Percentiles rank a stretch among this genome's conserved stretches.
Evolutionary conservation across 1,140 invertebrate genomes (phyloP).

Genomic region (Pararge aegeria): DNA sequence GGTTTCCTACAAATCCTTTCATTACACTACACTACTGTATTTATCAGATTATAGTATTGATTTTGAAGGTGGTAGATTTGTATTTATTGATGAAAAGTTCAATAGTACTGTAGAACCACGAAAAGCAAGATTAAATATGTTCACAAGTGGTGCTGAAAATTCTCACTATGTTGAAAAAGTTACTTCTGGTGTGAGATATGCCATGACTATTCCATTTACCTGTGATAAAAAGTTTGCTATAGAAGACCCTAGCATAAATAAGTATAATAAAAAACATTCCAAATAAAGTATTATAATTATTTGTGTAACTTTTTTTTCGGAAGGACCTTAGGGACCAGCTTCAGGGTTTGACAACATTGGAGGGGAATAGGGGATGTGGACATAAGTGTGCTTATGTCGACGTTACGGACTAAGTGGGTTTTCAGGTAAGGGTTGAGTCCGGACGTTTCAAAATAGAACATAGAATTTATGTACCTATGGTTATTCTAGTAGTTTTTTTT

Average conservation of each 20-base stretch:
- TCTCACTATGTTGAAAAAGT: constrained; percentile 91
- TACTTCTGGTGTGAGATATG: constrained; percentile 86
- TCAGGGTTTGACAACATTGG: too few relatives aligned
- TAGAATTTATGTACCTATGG: too few relatives aligned
- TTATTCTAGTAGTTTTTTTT: too few relatives aligned
- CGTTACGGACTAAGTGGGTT: too few relatives aligned
- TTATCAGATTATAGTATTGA: constrained; percentile 87
- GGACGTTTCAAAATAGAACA: too few relatives aligned
- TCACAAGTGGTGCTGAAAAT: constrained; percentile 93
- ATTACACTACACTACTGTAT: constrained; percentile 92
- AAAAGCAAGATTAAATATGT: constrained; percentile 89
- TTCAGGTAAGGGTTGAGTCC: too few relatives aligned
- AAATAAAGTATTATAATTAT: constrained; percentile 12
- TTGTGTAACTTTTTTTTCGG: too few relatives aligned
- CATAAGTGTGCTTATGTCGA: too few relatives aligned
- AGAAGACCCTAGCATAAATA: constrained; percentile 78
- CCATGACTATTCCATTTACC: constrained; percentile 92
- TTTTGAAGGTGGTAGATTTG: constrained; percentile 90
- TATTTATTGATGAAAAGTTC: constrained; percentile 88
- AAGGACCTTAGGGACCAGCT: too few relatives aligned
- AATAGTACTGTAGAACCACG: constrained; percentile 89
- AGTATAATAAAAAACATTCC: constrained; percentile 44
- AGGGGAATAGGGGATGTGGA: too few relatives aligned
- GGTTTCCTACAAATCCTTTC: constrained; percentile 91
- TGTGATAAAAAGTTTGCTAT: constrained; percentile 86